Evolutionary conservation across 2,888 invertebrate genomes (phyloP).

Genomic region (Pheosia tremula): DNA sequence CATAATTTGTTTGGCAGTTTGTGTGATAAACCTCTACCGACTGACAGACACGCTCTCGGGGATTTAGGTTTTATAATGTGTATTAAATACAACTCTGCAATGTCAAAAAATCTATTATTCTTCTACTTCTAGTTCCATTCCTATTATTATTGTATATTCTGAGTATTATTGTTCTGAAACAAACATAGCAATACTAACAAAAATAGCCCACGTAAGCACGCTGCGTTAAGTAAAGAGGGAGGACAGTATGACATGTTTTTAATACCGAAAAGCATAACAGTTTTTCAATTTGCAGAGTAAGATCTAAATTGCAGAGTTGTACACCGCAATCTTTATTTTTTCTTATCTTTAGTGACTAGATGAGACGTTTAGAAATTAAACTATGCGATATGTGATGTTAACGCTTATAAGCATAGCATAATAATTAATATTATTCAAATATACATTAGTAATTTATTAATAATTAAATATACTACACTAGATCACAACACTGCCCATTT

Average conservation of each 20-base stretch:
- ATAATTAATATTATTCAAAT: constrained; percentile 43
- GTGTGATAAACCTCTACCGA: too few species aligned
- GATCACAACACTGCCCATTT: constrained; percentile 68
- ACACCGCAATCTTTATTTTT: constrained; percentile 12
- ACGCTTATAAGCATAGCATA: constrained; percentile 56
- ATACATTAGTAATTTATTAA: constrained; percentile 37
- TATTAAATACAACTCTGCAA: constrained; percentile 13
- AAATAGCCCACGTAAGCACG: too few species aligned
- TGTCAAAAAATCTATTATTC: not conserved
- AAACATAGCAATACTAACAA: too few species aligned
- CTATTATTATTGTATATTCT: too few species aligned
- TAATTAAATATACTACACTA: constrained; percentile 43
- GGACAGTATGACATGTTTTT: too few species aligned
- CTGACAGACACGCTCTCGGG: too few species aligned
- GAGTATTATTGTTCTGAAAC: too few species aligned
- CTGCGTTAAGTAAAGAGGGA: too few species aligned
- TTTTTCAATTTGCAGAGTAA: not conserved
- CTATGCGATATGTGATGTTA: constrained; percentile 64
- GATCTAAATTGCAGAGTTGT: constrained; percentile 12
- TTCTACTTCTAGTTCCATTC: too few species aligned
- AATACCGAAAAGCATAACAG: too few species aligned
- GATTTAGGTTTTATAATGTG: too few species aligned
- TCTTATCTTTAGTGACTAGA: constrained; percentile 44
- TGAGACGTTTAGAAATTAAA: constrained; percentile 31
- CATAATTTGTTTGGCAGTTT: too few species aligned